Evolutionary conservation across 2,113 vertebrate species (phyloP).

Genomic region (Gobius niger): DNA sequence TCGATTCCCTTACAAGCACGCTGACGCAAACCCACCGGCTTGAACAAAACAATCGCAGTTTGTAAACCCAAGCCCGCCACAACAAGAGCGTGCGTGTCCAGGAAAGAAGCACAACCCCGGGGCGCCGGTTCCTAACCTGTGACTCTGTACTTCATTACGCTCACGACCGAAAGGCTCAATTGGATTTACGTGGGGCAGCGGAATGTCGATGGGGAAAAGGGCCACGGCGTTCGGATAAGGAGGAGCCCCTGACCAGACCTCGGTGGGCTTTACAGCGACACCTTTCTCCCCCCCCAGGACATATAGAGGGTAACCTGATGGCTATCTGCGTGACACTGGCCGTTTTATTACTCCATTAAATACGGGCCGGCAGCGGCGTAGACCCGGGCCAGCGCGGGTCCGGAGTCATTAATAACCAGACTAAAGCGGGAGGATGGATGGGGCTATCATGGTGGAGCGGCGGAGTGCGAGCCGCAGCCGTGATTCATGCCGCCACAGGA

Average conservation of each 20-base stretch:
- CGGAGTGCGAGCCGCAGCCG: constrained; percentile 15
- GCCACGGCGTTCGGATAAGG: constrained; percentile 3
- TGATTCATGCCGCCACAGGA: constrained; percentile 42
- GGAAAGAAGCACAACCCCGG: not conserved
- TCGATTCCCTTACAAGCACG: too few species aligned
- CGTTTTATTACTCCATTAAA: constrained; percentile 72
- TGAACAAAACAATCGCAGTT: too few species aligned
- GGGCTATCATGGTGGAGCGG: constrained; percentile 44
- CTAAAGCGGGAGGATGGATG: constrained; percentile 62
- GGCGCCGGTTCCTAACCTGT: not conserved
- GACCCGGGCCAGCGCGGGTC: constrained; percentile 51
- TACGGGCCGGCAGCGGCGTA: constrained; percentile 59
- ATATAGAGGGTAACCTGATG: constrained; percentile 49
- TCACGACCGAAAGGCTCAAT: not conserved
- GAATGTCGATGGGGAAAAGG: constrained; percentile 25
- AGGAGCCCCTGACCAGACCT: not conserved
- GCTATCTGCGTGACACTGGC: constrained; percentile 58
- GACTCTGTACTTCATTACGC: not conserved
- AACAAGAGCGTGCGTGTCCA: too few species aligned
- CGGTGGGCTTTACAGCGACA: constrained; percentile 13
- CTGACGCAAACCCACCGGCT: too few species aligned
- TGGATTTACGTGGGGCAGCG: constrained; percentile 6
- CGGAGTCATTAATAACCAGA: constrained; percentile 62
- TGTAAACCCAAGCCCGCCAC: too few species aligned
- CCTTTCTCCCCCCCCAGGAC: constrained; percentile 30